A percentile compares a stretch with the other conserved stretches of the same genome.
These are phyloP conservation scores for Hypomesus transpacificus DNA, from an alignment of 2,113 vertebrate species.

Conservation along the genomic window DNA sequence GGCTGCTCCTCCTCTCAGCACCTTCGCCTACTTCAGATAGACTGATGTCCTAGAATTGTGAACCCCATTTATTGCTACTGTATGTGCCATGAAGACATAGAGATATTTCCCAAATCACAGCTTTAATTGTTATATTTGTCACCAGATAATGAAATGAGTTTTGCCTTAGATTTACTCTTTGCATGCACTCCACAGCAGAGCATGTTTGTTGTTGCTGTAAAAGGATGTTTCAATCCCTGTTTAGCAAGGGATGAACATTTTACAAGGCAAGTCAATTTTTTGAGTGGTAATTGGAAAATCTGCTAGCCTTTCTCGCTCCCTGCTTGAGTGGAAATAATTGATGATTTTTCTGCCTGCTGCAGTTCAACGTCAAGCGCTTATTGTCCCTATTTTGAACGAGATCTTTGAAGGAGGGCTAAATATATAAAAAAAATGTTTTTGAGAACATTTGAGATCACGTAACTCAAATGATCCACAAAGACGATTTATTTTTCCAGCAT, in stretches of 20 bases:
- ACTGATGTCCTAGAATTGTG: too few species aligned
- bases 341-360: background rate
- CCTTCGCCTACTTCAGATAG: background rate
- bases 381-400: background rate
- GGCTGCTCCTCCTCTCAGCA: conserved; percentile 3
- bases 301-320: conserved; percentile 17
- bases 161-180: too few species aligned
- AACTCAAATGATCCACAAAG: conserved; percentile 1
- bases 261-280: conserved; percentile 22
- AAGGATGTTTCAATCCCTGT: conserved; percentile 15
- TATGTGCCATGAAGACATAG: too few species aligned
- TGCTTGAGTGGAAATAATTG: conserved; percentile 29
- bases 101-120: too few species aligned
- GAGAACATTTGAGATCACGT: background rate
- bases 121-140: too few species aligned
- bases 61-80: too few species aligned
- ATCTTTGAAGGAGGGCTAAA: background rate
- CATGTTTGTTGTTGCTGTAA: too few species aligned
- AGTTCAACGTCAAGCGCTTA: background rate
- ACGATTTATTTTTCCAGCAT: too few species aligned
- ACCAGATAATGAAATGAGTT: too few species aligned
- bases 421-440: background rate
- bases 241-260: conserved; percentile 9
- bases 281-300: conserved; percentile 36
- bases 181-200: too few species aligned